phyloP scores from a whole-genome alignment of 2,888 invertebrate genomes.

The Gari tellinella region DNA sequence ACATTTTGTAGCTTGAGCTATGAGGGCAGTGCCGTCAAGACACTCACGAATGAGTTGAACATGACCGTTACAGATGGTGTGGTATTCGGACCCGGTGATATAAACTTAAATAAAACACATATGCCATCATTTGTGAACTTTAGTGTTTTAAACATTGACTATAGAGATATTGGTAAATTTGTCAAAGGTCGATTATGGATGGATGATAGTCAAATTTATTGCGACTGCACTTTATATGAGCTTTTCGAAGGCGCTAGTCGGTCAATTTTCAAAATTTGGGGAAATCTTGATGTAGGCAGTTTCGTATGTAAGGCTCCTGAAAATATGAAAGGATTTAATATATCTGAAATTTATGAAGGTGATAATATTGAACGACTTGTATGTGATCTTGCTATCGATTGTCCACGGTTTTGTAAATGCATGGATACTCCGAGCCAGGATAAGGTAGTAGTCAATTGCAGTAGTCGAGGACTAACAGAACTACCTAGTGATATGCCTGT shows the following conservation, averaged over 20 bases:
- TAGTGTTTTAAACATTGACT: not conserved
- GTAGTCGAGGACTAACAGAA: slow-evolving; percentile 7
- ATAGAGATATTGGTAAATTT: slow-evolving; percentile 4
- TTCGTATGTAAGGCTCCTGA: not conserved
- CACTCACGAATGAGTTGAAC: slow-evolving; percentile 1
- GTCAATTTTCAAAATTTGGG: not conserved
- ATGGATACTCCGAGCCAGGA: slow-evolving; percentile 32
- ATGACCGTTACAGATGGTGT: not conserved
- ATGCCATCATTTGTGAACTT: slow-evolving; percentile 25
- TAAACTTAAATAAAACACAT: slow-evolving; percentile 9
- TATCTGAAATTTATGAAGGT: not conserved
- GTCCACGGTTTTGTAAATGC: slow-evolving; percentile 30
- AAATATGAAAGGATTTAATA: not conserved
- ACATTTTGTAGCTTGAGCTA: slow-evolving; percentile 27
- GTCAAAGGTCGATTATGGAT: slow-evolving; percentile 1
- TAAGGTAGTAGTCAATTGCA: slow-evolving; percentile 26
- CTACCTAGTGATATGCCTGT: slow-evolving; percentile 24
- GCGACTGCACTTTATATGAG: slow-evolving; percentile 7
- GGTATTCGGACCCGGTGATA: slow-evolving; percentile 27
- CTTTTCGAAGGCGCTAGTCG: slow-evolving; percentile 6
- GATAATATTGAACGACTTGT: slow-evolving; percentile 22
- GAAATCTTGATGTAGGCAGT: not conserved
- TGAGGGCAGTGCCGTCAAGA: slow-evolving; percentile 17
- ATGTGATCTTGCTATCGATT: slow-evolving; percentile 28
- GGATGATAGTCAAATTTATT: not conserved